phyloP scores from a whole-genome alignment of 2,888 invertebrate species.

The Mylabris sibirica region DNA sequence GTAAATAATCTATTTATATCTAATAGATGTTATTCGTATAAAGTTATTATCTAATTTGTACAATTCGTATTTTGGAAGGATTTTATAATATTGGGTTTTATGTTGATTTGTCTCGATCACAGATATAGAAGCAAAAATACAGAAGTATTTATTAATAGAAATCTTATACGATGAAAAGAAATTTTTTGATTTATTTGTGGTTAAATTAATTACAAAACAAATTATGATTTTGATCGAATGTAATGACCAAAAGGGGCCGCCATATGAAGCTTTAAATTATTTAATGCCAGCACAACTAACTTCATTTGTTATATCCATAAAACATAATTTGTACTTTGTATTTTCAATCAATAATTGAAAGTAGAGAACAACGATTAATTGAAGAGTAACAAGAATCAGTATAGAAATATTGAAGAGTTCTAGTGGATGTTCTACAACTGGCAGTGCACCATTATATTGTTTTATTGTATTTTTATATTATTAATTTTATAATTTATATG shows the following conservation, averaged over 20 bases:
- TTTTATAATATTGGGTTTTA: conserved; percentile 1
- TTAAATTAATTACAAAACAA: neutral
- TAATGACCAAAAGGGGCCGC: conserved; percentile 13
- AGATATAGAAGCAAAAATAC: neutral
- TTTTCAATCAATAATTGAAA: neutral
- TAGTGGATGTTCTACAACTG: neutral
- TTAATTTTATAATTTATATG: neutral
- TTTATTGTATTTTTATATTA: conserved; percentile 6
- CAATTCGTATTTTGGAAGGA: neutral
- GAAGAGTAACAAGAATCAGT: conserved; percentile 3
- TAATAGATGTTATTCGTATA: neutral
- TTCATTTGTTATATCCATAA: conserved; percentile 23
- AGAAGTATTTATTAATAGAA: neutral
- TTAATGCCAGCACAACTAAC: conserved; percentile 13
- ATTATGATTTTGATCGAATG: neutral
- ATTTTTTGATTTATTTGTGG: neutral
- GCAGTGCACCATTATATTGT: neutral
- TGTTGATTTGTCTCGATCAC: conserved; percentile 1
- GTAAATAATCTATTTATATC: neutral
- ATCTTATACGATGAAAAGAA: neutral
- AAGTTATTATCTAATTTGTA: neutral
- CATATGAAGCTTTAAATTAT: conserved; percentile 23
- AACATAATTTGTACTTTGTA: neutral
- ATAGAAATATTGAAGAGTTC: neutral
- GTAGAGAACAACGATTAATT: neutral